Base-by-base conservation (phyloP, 2,888 invertebrate species). In the Ligdia adustata region DNA sequence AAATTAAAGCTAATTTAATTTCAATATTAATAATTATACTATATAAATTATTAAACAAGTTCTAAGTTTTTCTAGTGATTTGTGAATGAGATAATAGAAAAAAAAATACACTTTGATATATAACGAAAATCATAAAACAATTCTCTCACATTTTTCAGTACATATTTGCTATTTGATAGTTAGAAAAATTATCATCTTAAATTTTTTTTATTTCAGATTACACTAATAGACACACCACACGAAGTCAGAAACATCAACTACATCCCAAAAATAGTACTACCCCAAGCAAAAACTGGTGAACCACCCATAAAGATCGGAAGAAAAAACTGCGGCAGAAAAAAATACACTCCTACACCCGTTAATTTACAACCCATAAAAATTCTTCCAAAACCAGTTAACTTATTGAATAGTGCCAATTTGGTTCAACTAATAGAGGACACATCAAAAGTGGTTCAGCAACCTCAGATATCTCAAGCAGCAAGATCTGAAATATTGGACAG, bases 311-410 rank as follows among this genome's bases (percentile, higher is more conserved):
- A 87, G 55, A 74, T 78, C 2, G 64, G 62, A 24, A 75, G 70
- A 56, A 77, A 74, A 46, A 78, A 79, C 31, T 69, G 70, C 0
- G 85, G 88, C 16, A 69, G 86, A 55, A 88, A 81, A 54, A 86
- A 81, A 77, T 14, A 79, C 80, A 1, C 33, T 20, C 54, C 85
- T 0, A 50, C 79, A 15, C 79, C 81, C 1, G 70, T 74, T 55
- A 79, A 79, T 27, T 60, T 81, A 37, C 74, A 79, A 26, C 89
- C 89, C 1, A 75, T 90, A 12, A 90, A 90, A 72, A 90, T 90
- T 55, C 64, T 90, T 53, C 89, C 89, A 3, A 90, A 90, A 68
- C 89, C 89, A 1, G 60, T 87, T 32, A 48, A 83, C 9, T 60
- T 86, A 53, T 82, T 85, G 55, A 86, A 79, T 13, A 76, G 79